A percentile compares a stretch with the other conserved stretches of the same genome.
Evolutionary conservation across 30 jellyfish, hydroid and myxozoan genomes (phyloP).

Genomic region (Hydractinia echinata): DNA sequence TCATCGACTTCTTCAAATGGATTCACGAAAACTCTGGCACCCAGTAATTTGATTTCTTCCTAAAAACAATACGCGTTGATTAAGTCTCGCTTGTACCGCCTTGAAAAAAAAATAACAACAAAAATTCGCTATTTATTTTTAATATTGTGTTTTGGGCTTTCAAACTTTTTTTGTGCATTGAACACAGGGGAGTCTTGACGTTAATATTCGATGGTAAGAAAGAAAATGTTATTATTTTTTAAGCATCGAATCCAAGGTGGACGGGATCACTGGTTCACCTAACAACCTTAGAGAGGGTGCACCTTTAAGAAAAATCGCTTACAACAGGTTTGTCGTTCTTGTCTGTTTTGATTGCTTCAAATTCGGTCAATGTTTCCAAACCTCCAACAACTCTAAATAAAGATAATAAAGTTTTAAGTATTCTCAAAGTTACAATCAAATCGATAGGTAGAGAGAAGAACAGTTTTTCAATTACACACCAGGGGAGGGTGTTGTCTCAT

Average conservation of each 20-base stretch:
- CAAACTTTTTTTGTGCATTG: background rate
- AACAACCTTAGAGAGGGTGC: too few species aligned
- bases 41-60: slow-evolving; percentile 51
- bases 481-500: background rate
- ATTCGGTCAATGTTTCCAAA: slow-evolving; percentile 49
- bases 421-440: background rate
- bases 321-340: slow-evolving; percentile 66
- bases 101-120: background rate
- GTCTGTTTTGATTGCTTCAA: slow-evolving; percentile 64
- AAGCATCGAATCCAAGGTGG: too few species aligned
- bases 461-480: background rate
- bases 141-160: background rate
- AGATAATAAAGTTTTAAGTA: background rate
- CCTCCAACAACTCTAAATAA: slow-evolving; percentile 89
- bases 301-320: too few species aligned
- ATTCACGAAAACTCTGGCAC: slow-evolving; percentile 66
- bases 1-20: slow-evolving; percentile 94
- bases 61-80: slow-evolving; percentile 5
- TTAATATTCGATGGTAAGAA: background rate
- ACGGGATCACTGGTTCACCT: too few species aligned
- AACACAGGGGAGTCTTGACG: background rate
- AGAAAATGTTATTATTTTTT: too few species aligned
- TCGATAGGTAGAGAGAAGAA: background rate
- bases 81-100: too few species aligned
- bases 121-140: background rate